phyloP scores from a whole-genome alignment of 2,888 invertebrate species.

The Drosophila falleni region DNA sequence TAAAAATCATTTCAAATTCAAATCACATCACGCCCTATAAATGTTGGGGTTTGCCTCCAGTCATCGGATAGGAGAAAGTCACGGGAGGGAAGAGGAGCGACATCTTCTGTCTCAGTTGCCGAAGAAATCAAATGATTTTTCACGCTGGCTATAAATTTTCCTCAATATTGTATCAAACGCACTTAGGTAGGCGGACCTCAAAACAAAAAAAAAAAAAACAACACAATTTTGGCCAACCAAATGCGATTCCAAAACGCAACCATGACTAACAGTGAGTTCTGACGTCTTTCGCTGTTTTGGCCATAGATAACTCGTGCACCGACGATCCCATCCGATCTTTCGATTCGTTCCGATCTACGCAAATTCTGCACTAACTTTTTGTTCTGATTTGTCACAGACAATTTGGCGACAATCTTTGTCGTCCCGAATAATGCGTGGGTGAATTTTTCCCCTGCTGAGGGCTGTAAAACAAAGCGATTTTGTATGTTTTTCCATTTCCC shows the following conservation, averaged over 20 bases:
- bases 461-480: slow-evolving; percentile 64
- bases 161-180: slow-evolving; percentile 38
- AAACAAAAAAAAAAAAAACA: not conserved
- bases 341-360: slow-evolving; percentile 58
- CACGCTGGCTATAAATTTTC: slow-evolving; percentile 46
- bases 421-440: slow-evolving; percentile 25
- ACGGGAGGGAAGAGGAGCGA: not conserved
- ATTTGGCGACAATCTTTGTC: slow-evolving; percentile 64
- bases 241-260: slow-evolving; percentile 45
- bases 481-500: slow-evolving; percentile 57
- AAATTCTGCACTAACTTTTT: slow-evolving; percentile 58
- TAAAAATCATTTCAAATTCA: slow-evolving; percentile 29
- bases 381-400: slow-evolving; percentile 66
- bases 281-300: slow-evolving; percentile 62
- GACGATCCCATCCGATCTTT: slow-evolving; percentile 11
- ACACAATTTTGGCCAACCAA: not conserved
- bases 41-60: slow-evolving; percentile 44
- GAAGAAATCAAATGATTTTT: slow-evolving; percentile 69
- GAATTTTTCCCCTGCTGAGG: slow-evolving; percentile 15
- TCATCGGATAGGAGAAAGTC: slow-evolving; percentile 9
- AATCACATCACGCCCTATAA: slow-evolving; percentile 76
- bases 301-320: slow-evolving; percentile 15
- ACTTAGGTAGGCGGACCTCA: slow-evolving; percentile 35
- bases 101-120: slow-evolving; percentile 38
- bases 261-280: slow-evolving; percentile 66